Base-by-base conservation (phyloP, 2,797 vertebrate genomes). In the Clarias fuscus region DNA sequence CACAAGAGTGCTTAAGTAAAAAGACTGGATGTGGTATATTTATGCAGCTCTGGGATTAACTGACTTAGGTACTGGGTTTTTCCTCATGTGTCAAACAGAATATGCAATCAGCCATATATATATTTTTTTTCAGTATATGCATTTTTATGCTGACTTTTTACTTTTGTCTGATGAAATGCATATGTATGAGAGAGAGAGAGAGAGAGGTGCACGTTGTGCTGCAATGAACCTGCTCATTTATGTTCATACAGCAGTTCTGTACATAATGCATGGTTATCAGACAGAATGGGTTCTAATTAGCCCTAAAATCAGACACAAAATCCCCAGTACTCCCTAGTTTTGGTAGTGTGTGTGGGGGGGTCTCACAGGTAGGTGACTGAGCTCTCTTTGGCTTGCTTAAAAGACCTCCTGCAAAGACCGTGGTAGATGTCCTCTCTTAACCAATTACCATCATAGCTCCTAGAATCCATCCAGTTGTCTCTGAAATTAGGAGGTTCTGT, bases 361-460 rank as follows among this genome's bases (percentile, higher is more conserved):
- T 82, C 17, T 56, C 48, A 68, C 58, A 81, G 70, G 62, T 72
- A 80, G 61, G 59, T 64, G 59, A 70, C 58, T 71, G 64, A 70
- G 56, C 43, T 18, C 13, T 71, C 61, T 67, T 70, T 73, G 65
- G 27, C 56, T 87, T 59, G 18, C 81, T 58, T 58, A 33, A 84
- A 67, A 15, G 67, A 77, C 37, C 81, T 77, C 43, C 22, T 79
- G 53, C 33, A 71, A 17, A 72, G 72, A 22, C 79, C 7, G 79
- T 67, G 84, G 80, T 84, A 88, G 53, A 43, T 53, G 82, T 48
- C 73, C 88, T 70, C 88, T 91, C 89, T 88, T 85, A 85, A 88
- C 86, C 76, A 87, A 91, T 92, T 91, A 92, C 92, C 86, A 92
- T 86, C 84, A 83, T 72, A 75, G 84, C 84, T 77, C 53, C 84